These are phyloP conservation scores for Atrina japonica DNA, from an alignment of 2,888 invertebrate genomes.

Conservation along the genomic window DNA sequence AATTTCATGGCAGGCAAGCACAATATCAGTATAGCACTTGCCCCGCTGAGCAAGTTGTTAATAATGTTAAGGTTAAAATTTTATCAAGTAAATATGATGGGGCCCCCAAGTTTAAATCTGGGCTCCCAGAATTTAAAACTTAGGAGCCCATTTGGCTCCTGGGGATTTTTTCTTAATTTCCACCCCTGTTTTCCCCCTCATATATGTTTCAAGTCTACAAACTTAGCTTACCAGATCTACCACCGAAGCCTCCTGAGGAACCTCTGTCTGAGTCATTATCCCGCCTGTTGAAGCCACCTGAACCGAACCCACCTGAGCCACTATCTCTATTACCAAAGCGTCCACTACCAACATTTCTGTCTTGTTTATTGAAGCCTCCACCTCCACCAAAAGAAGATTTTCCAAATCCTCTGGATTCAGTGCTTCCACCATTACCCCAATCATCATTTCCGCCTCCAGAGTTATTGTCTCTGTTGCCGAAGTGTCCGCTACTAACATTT, in stretches of 20 bases:
- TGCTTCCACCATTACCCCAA: constrained; percentile 37
- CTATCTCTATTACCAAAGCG: constrained; percentile 36
- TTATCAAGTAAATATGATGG: too few species aligned
- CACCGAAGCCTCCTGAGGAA: not conserved
- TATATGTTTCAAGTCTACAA: too few species aligned
- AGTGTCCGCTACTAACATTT: constrained; percentile 11
- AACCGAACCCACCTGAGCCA: constrained; percentile 33
- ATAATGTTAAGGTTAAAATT: too few species aligned
- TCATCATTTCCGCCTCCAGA: constrained; percentile 32
- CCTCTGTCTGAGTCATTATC: constrained; percentile 3
- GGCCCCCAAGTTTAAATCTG: too few species aligned
- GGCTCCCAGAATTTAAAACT: too few species aligned
- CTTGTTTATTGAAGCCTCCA: constrained; percentile 21
- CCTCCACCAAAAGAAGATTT: not conserved
- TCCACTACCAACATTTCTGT: constrained; percentile 12
- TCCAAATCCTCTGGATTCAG: constrained; percentile 22
- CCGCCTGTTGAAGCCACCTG: constrained; percentile 29
- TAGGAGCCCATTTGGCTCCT: too few species aligned
- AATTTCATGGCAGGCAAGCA: too few species aligned
- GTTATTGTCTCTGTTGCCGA: constrained; percentile 32
- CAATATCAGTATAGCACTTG: too few species aligned
- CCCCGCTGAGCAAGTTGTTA: too few species aligned
- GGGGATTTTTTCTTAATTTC: too few species aligned
- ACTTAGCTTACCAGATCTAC: constrained; percentile 1
- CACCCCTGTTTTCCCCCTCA: too few species aligned